Evolutionary conservation across 2,888 invertebrate genomes (phyloP).

Genomic region (Stramonita haemastoma): DNA sequence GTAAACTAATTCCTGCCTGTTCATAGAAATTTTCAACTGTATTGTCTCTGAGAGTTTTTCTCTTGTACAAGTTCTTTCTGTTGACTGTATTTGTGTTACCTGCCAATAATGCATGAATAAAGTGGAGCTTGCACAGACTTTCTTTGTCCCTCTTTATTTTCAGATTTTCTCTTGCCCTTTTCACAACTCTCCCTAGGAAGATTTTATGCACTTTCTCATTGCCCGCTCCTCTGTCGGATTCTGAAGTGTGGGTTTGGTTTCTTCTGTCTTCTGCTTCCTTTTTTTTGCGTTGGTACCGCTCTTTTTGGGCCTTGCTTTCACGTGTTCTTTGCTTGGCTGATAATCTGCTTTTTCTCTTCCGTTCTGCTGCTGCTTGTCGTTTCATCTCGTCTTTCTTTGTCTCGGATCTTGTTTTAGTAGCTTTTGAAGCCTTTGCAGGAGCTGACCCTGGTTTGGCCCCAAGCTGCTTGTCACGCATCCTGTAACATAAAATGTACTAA

Average conservation of each 20-base stretch:
- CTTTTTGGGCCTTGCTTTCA: constrained; percentile 7
- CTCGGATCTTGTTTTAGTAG: background rate
- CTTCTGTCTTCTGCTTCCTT: background rate
- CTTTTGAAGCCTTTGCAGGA: background rate
- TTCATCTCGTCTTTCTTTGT: too few species aligned
- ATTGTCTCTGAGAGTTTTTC: background rate
- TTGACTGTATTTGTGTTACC: background rate
- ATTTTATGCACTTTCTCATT: constrained; percentile 1
- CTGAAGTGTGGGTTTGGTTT: background rate
- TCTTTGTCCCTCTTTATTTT: background rate
- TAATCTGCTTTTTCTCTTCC: background rate
- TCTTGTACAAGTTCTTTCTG: constrained; percentile 2
- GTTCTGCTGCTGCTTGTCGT: too few species aligned
- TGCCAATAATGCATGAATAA: background rate
- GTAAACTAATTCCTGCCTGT: constrained; percentile 14
- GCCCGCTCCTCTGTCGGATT: background rate
- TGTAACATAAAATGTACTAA: constrained; percentile 1
- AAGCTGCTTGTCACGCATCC: constrained; percentile 8
- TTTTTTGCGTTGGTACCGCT: constrained; percentile 4
- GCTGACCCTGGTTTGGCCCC: background rate
- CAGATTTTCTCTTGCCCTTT: background rate
- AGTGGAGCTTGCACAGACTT: background rate
- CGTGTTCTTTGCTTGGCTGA: background rate
- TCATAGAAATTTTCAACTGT: background rate
- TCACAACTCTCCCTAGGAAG: background rate